These are phyloP conservation scores for Cecropterus lyciades DNA, from an alignment of 1,140 invertebrate genomes.

Conservation along the genomic window DNA sequence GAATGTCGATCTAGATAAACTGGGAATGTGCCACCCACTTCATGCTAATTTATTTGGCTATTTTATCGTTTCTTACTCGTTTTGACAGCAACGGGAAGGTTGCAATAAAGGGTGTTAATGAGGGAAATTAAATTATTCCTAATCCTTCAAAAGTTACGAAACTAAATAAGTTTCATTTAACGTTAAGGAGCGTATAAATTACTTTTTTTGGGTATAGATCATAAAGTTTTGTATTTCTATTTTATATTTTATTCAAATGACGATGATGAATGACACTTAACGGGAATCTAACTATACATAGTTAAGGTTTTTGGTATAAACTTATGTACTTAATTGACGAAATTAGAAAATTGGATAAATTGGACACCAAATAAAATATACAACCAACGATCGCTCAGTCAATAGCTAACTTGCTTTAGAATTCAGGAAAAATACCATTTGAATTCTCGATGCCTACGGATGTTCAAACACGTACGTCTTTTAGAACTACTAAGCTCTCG, in stretches of 20 bases:
- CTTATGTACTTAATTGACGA: neutral
- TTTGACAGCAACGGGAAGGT: neutral
- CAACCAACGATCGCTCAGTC: neutral
- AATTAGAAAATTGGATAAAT: neutral
- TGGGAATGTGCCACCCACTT: slow-evolving; percentile 49
- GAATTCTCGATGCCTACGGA: slow-evolving; percentile 9
- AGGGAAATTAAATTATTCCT: too few species aligned
- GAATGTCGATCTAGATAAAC: slow-evolving; percentile 65
- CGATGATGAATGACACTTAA: too few species aligned
- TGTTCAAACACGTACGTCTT: slow-evolving; percentile 10
- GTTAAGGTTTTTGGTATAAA: neutral
- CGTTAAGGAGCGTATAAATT: too few species aligned
- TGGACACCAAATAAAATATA: neutral
- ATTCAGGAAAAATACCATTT: slow-evolving; percentile 2
- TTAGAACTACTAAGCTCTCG: neutral
- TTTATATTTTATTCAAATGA: too few species aligned
- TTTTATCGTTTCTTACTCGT: slow-evolving; percentile 38
- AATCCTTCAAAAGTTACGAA: too few species aligned
- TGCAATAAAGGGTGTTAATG: too few species aligned
- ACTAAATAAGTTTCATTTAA: too few species aligned
- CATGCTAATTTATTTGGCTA: slow-evolving; percentile 36
- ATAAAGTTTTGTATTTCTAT: too few species aligned
- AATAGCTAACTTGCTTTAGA: slow-evolving; percentile 3
- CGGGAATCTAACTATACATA: too few species aligned
- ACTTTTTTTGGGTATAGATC: too few species aligned